Conservation (phyloP, 2,797 vertebrate species). For the Apogon talboti region DNA sequence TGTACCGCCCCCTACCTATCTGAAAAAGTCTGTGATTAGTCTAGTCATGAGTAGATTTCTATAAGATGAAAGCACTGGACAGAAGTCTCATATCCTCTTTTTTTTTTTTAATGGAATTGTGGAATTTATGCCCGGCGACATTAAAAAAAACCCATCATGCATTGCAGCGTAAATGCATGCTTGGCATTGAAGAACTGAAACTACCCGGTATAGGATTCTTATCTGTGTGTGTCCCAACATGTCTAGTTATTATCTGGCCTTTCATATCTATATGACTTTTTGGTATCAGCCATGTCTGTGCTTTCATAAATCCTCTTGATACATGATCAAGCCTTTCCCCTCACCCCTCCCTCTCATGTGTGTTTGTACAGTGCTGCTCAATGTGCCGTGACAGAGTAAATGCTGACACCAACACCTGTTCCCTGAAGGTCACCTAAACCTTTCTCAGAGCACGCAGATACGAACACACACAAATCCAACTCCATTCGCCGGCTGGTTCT, state of each 20-base stretch:
- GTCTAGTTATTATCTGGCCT: constrained; percentile 1
- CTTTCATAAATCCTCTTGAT: constrained; percentile 44
- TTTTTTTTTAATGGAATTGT: no score
- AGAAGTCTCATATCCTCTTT: no score
- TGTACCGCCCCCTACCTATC: no score
- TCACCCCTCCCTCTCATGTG: constrained; percentile 16
- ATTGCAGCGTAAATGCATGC: not conserved
- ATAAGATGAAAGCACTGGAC: no score
- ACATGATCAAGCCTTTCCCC: constrained; percentile 18
- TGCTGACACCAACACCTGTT: constrained; percentile 78
- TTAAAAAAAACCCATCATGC: no score
- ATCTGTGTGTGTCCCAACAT: not conserved
- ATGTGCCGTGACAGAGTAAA: constrained; percentile 75
- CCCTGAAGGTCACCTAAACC: constrained; percentile 73
- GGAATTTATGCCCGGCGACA: no score
- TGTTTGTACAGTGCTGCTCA: constrained; percentile 73
- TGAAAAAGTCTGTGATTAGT: no score
- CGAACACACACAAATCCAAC: constrained; percentile 18
- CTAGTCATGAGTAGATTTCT: no score
- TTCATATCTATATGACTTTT: constrained; percentile 19
- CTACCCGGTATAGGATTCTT: not conserved
- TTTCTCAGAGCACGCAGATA: constrained; percentile 26
- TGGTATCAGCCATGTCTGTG: constrained; percentile 22
- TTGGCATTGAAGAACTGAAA: not conserved
- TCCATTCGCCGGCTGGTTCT: constrained; percentile 13